Conservation (phyloP, 2,113 vertebrate genomes). For the Hyla sarda region DNA sequence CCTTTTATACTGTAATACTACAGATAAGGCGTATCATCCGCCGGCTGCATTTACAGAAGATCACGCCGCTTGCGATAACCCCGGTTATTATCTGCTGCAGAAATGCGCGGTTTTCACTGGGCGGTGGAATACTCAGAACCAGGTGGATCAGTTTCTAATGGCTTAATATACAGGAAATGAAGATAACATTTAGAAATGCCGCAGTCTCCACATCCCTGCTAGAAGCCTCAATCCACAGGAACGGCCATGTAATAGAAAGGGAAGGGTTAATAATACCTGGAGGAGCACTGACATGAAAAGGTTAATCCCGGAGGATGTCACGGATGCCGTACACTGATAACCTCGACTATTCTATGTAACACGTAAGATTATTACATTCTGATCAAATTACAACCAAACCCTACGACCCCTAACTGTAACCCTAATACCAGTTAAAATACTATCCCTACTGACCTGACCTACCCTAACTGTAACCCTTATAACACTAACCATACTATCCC, state of each 20-base stretch:
- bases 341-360: neutral
- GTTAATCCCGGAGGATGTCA: neutral
- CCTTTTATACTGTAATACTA: constrained; percentile 52
- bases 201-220: neutral
- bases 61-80: constrained; percentile 33
- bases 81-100: constrained; percentile 29
- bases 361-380: neutral
- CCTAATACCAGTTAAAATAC: no score
- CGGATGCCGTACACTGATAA: neutral
- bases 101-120: neutral
- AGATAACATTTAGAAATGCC: constrained; percentile 36
- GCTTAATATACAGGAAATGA: neutral
- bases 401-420: neutral
- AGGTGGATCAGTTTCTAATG: constrained; percentile 32
- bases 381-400: neutral
- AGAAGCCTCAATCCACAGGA: neutral
- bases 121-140: neutral
- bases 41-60: constrained; percentile 46
- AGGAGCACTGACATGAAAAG: neutral
- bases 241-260: no score
- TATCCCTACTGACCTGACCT: no score
- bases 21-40: constrained; percentile 64
- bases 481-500: neutral
- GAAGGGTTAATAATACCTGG: neutral
- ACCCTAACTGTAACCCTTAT: neutral